A percentile compares a stretch with the other conserved stretches of the same genome.
Evolutionary conservation across 1,140 invertebrate species (phyloP).

Genomic region (Neodiprion virginianus): DNA sequence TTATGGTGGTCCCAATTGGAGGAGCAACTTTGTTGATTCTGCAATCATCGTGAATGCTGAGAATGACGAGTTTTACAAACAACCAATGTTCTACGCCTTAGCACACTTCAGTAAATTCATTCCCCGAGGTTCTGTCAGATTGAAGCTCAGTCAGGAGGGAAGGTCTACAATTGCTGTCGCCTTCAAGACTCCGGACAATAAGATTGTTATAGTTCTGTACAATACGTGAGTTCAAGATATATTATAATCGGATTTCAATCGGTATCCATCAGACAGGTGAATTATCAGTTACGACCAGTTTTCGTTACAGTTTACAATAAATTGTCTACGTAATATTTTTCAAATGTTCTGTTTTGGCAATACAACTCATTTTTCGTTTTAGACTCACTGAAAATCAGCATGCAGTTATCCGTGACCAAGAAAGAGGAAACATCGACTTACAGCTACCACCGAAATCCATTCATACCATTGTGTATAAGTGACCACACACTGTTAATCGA

Average conservation of each 20-base stretch:
- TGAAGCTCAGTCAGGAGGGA: slow-evolving; percentile 15
- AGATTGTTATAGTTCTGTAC: no score
- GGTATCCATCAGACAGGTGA: no score
- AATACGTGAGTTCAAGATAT: no score
- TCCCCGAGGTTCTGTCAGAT: slow-evolving; percentile 50
- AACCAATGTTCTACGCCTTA: slow-evolving; percentile 74
- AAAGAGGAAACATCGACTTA: slow-evolving; percentile 23
- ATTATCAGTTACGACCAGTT: no score
- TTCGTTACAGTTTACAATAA: no score
- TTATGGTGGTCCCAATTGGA: slow-evolving; percentile 73
- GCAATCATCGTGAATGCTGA: slow-evolving; percentile 68
- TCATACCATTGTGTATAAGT: slow-evolving; percentile 36
- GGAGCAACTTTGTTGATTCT: slow-evolving; percentile 68
- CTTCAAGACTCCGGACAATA: no score
- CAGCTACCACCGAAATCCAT: slow-evolving; percentile 27
- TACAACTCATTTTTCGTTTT: not conserved
- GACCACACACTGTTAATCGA: no score
- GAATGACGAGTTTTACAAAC: slow-evolving; percentile 69
- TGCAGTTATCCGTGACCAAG: slow-evolving; percentile 26
- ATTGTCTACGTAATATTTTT: no score
- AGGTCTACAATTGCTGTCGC: no score
- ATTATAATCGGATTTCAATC: no score
- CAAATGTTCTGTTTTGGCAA: no score
- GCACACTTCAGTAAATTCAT: slow-evolving; percentile 71
- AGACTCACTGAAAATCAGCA: not conserved